Evolutionary conservation across 35 echinoderm and acorn worm species (phyloP).

Genomic region (Diadema setosum): DNA sequence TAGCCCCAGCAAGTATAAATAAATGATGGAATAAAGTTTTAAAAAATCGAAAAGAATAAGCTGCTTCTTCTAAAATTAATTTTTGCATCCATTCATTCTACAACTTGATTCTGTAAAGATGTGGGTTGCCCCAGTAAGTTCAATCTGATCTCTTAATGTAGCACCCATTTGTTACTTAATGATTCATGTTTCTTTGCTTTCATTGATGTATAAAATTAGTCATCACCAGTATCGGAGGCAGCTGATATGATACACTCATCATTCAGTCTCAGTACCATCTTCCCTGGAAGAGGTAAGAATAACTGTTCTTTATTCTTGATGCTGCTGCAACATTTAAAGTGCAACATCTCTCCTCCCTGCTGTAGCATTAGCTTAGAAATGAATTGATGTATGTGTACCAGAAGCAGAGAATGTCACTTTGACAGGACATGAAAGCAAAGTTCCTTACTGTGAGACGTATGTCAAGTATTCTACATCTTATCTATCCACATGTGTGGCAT

Average conservation of each 20-base stretch:
- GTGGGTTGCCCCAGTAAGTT: too few species aligned
- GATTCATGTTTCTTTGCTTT: too few species aligned
- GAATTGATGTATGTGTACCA: neutral
- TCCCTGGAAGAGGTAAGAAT: neutral
- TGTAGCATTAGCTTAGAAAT: neutral
- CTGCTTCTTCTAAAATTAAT: too few species aligned
- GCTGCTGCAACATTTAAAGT: neutral
- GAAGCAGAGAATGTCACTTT: neutral
- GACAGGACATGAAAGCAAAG: neutral
- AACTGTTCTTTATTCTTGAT: neutral
- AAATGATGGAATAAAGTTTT: too few species aligned
- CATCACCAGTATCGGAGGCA: neutral
- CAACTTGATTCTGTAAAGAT: too few species aligned
- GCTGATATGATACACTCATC: neutral
- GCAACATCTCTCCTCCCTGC: neutral
- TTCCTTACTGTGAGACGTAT: neutral
- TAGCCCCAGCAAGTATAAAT: too few species aligned
- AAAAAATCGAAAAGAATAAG: too few species aligned
- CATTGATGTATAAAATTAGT: too few species aligned
- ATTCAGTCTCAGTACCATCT: neutral
- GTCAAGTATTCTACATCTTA: neutral
- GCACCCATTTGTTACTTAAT: too few species aligned
- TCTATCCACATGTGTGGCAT: neutral
- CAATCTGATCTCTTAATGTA: too few species aligned
- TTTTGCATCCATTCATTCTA: too few species aligned